Conservation (phyloP, 2,113 vertebrate species). For the Ceyx melanurus region DNA sequence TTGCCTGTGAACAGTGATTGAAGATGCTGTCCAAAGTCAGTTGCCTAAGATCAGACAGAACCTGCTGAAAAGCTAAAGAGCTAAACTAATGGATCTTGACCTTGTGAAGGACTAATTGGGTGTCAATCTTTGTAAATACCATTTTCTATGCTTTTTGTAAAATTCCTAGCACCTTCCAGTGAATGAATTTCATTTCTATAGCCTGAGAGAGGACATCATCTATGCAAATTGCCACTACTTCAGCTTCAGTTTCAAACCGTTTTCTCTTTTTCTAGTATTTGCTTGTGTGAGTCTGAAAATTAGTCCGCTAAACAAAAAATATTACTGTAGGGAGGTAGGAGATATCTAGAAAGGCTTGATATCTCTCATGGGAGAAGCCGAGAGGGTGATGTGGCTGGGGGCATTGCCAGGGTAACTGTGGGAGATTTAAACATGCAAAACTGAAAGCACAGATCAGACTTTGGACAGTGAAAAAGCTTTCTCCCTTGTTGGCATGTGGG, state of each 20-base stretch:
- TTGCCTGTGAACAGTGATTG: slow-evolving; percentile 42
- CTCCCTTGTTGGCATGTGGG: no score
- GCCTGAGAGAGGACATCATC: neutral
- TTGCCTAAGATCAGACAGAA: slow-evolving; percentile 30
- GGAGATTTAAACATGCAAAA: no score
- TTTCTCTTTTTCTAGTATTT: neutral
- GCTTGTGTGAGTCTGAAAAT: neutral
- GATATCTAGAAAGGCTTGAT: no score
- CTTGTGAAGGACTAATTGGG: neutral
- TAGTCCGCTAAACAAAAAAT: neutral
- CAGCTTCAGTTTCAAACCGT: neutral
- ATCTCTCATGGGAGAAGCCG: no score
- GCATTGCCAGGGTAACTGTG: no score
- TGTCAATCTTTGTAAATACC: neutral
- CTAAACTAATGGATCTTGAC: neutral
- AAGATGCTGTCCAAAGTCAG: slow-evolving; percentile 35
- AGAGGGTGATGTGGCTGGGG: no score
- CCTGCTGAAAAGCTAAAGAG: slow-evolving; percentile 17
- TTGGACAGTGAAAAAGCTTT: no score
- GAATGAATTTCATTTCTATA: neutral
- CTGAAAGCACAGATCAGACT: no score
- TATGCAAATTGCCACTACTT: neutral
- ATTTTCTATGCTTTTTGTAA: neutral
- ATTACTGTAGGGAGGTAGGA: no score
- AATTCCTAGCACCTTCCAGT: neutral